Conservation (phyloP, 2,797 vertebrate genomes). For the Tragelaphus eurycerus region DNA sequence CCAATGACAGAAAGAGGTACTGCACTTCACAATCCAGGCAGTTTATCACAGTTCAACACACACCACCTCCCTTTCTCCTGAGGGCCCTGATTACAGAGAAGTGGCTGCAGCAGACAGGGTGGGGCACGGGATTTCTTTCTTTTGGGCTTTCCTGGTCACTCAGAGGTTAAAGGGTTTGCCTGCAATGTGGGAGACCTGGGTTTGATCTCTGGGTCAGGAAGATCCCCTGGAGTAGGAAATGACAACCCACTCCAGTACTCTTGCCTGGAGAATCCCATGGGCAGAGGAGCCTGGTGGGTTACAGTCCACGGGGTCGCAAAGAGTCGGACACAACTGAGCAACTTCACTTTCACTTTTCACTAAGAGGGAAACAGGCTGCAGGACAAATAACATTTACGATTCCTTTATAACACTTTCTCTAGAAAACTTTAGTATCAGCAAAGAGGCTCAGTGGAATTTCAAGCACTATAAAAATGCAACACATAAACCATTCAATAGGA, state of each 20-base stretch:
- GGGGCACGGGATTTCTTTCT: not conserved
- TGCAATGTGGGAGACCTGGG: too few species aligned
- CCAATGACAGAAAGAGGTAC: not conserved
- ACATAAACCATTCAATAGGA: not conserved
- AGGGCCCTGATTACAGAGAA: rapidly evolving
- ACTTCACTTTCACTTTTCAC: not conserved
- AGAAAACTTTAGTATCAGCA: not conserved
- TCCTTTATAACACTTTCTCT: not conserved
- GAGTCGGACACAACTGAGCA: too few species aligned
- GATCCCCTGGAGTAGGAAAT: too few species aligned
- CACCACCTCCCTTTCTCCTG: not conserved
- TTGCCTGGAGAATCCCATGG: too few species aligned
- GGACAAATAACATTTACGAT: not conserved
- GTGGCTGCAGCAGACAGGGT: not conserved
- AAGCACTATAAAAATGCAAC: not conserved
- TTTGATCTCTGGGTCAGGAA: too few species aligned
- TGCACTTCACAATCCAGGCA: not conserved
- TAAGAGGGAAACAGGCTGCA: not conserved
- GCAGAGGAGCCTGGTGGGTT: too few species aligned
- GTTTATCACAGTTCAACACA: not conserved
- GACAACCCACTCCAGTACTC: too few species aligned
- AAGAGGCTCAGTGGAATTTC: not conserved
- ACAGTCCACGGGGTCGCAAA: too few species aligned
- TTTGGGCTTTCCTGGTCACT: too few species aligned
- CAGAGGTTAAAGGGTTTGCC: too few species aligned